Evolutionary conservation across 1,140 invertebrate species (phyloP).

Genomic region (Drosophila sp.): DNA sequence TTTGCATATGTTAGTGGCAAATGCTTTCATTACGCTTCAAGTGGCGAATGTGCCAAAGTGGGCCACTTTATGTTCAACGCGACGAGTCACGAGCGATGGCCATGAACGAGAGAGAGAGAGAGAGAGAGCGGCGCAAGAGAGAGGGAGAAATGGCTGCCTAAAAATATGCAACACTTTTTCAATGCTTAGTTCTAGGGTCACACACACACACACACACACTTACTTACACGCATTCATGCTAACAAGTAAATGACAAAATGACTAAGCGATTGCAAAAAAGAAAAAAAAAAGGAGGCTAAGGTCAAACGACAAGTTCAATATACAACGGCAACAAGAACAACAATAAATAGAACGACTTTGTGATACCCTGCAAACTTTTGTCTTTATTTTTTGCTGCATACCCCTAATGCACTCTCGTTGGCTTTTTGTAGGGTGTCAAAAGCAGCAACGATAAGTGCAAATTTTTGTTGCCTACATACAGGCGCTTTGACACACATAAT

Average conservation of each 20-base stretch:
- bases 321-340: constrained; percentile 29
- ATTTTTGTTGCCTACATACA: constrained; percentile 18
- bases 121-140: background rate
- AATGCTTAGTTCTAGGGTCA: constrained; percentile 11
- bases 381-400: background rate
- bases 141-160: constrained; percentile 35
- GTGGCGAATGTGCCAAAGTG: constrained; percentile 70
- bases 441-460: constrained; percentile 6
- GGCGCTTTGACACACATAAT: constrained; percentile 51
- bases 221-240: background rate
- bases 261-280: constrained; percentile 43
- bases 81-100: constrained; percentile 43
- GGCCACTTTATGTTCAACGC: constrained; percentile 69
- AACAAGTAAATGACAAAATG: constrained; percentile 44
- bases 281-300: constrained; percentile 66
- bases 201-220: constrained; percentile 1
- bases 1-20: constrained; percentile 63
- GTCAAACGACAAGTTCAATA: constrained; percentile 73
- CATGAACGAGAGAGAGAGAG: constrained; percentile 44
- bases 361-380: background rate
- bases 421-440: background rate
- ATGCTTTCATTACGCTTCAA: constrained; percentile 79
- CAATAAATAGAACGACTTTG: background rate
- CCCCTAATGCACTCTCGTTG: background rate
- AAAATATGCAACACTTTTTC: constrained; percentile 66